These are phyloP conservation scores for Actinia tenebrosa DNA, from an alignment of 64 coral and sea anemone species.

Conservation along the genomic window DNA sequence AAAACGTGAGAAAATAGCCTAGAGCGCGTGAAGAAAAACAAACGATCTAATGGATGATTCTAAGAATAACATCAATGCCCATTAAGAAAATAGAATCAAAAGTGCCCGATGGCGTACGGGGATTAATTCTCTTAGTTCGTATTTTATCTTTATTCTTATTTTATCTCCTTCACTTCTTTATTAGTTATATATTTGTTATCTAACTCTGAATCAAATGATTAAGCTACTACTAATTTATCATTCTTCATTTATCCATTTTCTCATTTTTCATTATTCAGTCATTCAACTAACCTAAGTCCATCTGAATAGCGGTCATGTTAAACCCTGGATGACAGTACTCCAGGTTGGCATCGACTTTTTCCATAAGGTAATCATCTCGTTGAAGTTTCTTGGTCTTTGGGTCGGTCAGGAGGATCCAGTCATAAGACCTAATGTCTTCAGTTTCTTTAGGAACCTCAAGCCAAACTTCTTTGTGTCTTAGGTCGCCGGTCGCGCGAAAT, in stretches of 20 bases:
- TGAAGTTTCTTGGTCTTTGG: background rate
- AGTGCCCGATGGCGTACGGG: no score
- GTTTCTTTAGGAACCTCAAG: background rate
- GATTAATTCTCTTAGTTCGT: no score
- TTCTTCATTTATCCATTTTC: background rate
- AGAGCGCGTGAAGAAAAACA: no score
- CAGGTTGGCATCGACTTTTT: background rate
- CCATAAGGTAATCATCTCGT: conserved; percentile 1
- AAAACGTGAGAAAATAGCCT: no score
- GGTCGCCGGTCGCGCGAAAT: background rate
- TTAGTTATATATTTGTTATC: no score
- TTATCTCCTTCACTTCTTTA: no score
- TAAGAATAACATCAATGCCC: no score
- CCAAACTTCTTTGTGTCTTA: conserved; percentile 1
- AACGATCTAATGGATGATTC: no score
- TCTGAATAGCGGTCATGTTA: conserved; percentile 16
- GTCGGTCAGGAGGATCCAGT: background rate
- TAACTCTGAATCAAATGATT: no score
- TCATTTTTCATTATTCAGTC: background rate
- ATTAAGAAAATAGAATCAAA: no score
- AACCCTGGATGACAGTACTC: background rate
- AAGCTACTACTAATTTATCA: no score
- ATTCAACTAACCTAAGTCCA: conserved; percentile 1
- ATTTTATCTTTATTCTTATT: no score
- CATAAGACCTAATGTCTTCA: background rate